Percentiles rank a stretch among this genome's conserved stretches.
phyloP scores from a whole-genome alignment of 2,797 vertebrate genomes.

The Passerculus sandwichensis region DNA sequence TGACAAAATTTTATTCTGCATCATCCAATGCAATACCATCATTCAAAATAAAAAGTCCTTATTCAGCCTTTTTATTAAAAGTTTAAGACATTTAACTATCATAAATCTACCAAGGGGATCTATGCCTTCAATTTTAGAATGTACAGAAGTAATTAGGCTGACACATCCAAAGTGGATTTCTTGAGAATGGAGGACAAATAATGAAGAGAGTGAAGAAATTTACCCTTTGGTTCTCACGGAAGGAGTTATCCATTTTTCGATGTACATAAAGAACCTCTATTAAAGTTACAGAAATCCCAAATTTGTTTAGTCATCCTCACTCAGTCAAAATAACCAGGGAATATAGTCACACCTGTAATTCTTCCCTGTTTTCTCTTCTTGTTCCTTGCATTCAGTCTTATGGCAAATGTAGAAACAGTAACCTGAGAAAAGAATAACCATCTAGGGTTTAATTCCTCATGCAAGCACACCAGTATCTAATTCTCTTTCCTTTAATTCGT shows the following conservation, averaged over 20 bases:
- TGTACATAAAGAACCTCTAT: fast-evolving
- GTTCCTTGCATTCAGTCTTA: not conserved
- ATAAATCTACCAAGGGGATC: not conserved
- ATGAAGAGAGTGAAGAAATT: not conserved
- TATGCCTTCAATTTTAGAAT: not conserved
- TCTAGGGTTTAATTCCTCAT: not conserved
- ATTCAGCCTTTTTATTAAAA: not conserved
- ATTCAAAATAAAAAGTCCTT: not conserved
- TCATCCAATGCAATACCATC: not conserved
- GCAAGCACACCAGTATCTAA: not conserved
- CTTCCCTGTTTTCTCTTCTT: not conserved
- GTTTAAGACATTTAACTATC: not conserved
- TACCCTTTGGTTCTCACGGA: not conserved
- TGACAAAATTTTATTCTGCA: not conserved
- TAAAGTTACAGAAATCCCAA: not conserved
- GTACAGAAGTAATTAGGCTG: not conserved
- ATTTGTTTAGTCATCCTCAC: not conserved
- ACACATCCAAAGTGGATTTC: not conserved
- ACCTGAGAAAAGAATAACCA: not conserved
- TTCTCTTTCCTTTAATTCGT: fast-evolving
- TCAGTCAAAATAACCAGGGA: not conserved
- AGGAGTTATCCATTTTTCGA: not conserved
- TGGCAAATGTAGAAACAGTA: not conserved
- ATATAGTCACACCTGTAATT: not conserved
- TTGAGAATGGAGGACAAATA: not conserved